phyloP scores from a whole-genome alignment of 2,797 vertebrate genomes.

The Cynodonichthys magdalenae region DNA sequence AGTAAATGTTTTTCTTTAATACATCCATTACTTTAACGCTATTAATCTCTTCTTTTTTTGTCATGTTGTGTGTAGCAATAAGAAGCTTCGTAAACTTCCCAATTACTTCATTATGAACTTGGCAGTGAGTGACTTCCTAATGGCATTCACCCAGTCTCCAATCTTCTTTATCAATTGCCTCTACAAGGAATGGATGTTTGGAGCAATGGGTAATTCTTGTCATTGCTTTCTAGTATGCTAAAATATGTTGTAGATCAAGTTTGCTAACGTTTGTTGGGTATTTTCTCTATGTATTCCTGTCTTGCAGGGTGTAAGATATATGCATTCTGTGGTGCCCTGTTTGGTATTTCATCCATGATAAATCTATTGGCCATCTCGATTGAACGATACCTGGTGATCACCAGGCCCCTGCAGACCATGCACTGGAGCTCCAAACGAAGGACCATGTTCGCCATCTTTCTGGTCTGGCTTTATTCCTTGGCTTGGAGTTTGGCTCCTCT shows the following conservation, averaged over 20 bases:
- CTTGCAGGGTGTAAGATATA: constrained; percentile 87
- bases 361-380: constrained; percentile 92
- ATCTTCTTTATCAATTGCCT: constrained; percentile 92
- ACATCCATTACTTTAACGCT: background rate
- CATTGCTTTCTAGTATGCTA: background rate
- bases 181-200: constrained; percentile 92
- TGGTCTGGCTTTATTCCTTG: constrained; percentile 91
- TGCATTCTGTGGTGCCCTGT: constrained; percentile 93
- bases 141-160: constrained; percentile 92
- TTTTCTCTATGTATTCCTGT: constrained; percentile 1
- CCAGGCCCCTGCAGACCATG: constrained; percentile 87
- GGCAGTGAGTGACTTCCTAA: constrained; percentile 91
- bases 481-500: constrained; percentile 95
- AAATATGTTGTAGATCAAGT: background rate
- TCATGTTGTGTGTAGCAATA: constrained; percentile 79
- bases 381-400: constrained; percentile 94
- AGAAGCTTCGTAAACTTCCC: constrained; percentile 87
- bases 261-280: background rate
- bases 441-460: constrained; percentile 82
- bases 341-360: constrained; percentile 95
- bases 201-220: constrained; percentile 84
- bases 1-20: background rate
- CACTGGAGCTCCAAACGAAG: constrained; percentile 85
- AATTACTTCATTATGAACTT: constrained; percentile 93
- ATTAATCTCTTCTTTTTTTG: background rate